These are phyloP conservation scores for Lysandra bellargus DNA, from an alignment of 2,888 invertebrate genomes.

Conservation along the genomic window DNA sequence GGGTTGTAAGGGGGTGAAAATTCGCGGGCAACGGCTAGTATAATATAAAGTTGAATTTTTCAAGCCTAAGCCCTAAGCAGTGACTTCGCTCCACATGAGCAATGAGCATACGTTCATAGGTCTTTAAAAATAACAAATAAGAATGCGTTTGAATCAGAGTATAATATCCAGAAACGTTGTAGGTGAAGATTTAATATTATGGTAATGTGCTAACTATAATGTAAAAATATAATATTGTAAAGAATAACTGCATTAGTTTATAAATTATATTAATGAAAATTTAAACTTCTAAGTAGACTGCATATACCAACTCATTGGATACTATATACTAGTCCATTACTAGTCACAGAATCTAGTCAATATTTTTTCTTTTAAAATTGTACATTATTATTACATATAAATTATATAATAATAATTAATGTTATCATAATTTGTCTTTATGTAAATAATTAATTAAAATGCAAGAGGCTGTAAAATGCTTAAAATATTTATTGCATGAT, in stretches of 20 bases:
- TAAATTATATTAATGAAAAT: not conserved
- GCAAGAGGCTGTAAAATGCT: conserved; percentile 20
- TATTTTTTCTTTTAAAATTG: not conserved
- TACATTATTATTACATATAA: not conserved
- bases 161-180: too few species aligned
- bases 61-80: not conserved
- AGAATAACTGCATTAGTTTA: not conserved
- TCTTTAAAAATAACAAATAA: not conserved
- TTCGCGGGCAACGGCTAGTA: too few species aligned
- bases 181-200: too few species aligned
- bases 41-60: not conserved
- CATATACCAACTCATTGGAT: not conserved
- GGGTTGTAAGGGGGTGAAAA: too few species aligned
- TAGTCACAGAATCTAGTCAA: not conserved
- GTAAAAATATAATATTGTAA: not conserved
- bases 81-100: not conserved
- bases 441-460: conserved; percentile 31
- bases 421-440: not conserved
- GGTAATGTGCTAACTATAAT: not conserved
- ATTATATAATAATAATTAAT: not conserved
- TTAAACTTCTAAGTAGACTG: not conserved
- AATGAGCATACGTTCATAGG: not conserved
- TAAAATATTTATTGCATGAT: conserved; percentile 13
- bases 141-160: not conserved
- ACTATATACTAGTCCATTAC: not conserved